A percentile compares a stretch with the other conserved stretches of the same genome.
Conservation (phyloP, 2,888 invertebrate species). For the Hetaerina titia region DNA sequence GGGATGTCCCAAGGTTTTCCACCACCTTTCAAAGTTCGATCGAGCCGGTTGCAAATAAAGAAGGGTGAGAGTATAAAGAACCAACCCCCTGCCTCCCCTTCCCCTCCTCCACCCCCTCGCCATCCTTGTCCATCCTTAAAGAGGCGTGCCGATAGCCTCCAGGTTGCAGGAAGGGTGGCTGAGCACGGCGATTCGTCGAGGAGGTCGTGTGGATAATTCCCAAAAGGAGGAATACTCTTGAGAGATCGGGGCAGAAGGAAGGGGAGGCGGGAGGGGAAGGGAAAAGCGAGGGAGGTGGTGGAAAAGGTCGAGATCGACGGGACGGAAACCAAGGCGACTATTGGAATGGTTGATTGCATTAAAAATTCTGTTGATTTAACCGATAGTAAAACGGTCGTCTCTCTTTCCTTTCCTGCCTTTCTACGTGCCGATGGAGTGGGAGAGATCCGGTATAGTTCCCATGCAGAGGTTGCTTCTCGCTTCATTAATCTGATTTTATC, state of each 20-base stretch:
- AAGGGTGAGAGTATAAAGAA: not conserved
- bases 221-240: not conserved
- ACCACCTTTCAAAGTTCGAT: not conserved
- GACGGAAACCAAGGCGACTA: slow-evolving; percentile 9
- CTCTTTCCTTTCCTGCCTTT: not conserved
- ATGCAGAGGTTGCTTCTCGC: slow-evolving; percentile 8
- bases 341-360: slow-evolving; percentile 30
- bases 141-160: slow-evolving; percentile 25
- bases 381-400: not conserved
- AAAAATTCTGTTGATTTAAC: slow-evolving; percentile 36
- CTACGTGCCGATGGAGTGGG: not conserved
- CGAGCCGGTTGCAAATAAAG: not conserved
- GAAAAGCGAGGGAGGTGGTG: not conserved
- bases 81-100: not conserved
- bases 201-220: slow-evolving; percentile 44
- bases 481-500: slow-evolving; percentile 35
- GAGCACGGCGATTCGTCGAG: slow-evolving; percentile 18
- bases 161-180: not conserved
- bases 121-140: not conserved
- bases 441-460: not conserved
- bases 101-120: not conserved
- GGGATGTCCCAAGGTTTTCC: slow-evolving; percentile 26
- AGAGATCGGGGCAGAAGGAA: not conserved
- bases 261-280: not conserved
- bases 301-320: not conserved